These are phyloP conservation scores for Horisme vitalbata DNA, from an alignment of 2,888 invertebrate species.

Conservation along the genomic window DNA sequence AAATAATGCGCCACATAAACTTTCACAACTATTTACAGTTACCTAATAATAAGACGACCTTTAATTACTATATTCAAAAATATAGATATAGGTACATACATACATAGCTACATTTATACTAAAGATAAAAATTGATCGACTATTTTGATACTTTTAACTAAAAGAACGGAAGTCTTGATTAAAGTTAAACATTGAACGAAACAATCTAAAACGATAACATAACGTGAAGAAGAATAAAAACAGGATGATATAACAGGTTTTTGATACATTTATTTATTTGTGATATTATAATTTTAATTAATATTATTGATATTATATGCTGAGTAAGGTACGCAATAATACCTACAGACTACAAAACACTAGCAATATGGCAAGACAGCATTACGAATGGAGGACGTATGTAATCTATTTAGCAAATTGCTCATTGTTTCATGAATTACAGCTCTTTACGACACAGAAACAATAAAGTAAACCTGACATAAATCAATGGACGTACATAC, in stretches of 20 bases:
- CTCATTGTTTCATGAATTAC: slow-evolving; percentile 80
- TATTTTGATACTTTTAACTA: slow-evolving; percentile 56
- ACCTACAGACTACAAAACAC: slow-evolving; percentile 71
- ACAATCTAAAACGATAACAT: slow-evolving; percentile 44
- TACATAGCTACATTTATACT: slow-evolving; percentile 73
- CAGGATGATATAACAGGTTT: slow-evolving; percentile 25
- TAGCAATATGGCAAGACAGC: slow-evolving; percentile 81
- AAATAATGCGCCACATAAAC: slow-evolving; percentile 79
- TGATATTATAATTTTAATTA: slow-evolving; percentile 30
- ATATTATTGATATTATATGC: slow-evolving; percentile 42
- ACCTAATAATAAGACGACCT: slow-evolving; percentile 71
- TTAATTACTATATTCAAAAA: slow-evolving; percentile 76
- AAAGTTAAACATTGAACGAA: slow-evolving; percentile 43
- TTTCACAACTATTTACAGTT: slow-evolving; percentile 79
- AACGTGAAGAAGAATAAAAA: slow-evolving; percentile 48
- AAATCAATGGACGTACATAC: slow-evolving; percentile 73
- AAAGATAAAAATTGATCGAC: slow-evolving; percentile 69
- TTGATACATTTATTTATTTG: slow-evolving; percentile 7
- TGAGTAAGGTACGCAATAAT: slow-evolving; percentile 57
- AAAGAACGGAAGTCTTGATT: slow-evolving; percentile 66
- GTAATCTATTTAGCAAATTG: slow-evolving; percentile 80
- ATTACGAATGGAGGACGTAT: slow-evolving; percentile 78
- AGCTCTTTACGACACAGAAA: slow-evolving; percentile 76
- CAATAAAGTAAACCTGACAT: slow-evolving; percentile 74
- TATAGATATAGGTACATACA: slow-evolving; percentile 80